These are phyloP conservation scores for Zophobas morio DNA, from an alignment of 1,140 invertebrate species.

Conservation along the genomic window DNA sequence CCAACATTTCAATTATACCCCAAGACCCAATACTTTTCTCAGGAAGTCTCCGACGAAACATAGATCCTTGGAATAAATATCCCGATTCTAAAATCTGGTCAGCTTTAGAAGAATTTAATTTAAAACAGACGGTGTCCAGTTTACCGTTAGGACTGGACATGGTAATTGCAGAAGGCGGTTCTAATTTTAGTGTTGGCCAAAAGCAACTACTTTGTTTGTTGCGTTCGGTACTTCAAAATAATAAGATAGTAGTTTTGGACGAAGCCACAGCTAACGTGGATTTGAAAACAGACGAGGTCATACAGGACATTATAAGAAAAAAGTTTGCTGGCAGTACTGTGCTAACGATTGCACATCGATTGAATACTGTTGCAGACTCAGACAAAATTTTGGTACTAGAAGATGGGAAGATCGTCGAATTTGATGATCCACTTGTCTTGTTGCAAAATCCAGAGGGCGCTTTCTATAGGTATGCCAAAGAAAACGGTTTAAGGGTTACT, in stretches of 20 bases:
- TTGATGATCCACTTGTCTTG: neutral
- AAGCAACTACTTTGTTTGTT: slow-evolving; percentile 74
- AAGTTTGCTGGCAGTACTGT: neutral
- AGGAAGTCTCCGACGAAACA: neutral
- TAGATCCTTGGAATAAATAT: neutral
- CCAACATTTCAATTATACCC: slow-evolving; percentile 85
- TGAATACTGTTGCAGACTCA: neutral
- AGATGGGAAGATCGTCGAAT: neutral
- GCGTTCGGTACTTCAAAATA: slow-evolving; percentile 78
- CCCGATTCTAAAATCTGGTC: neutral
- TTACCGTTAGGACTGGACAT: neutral
- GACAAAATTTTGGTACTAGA: neutral
- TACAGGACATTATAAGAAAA: neutral
- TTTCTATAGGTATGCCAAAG: neutral
- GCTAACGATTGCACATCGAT: neutral
- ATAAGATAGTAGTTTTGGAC: slow-evolving; percentile 71
- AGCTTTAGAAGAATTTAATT: neutral
- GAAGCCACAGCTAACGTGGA: slow-evolving; percentile 75
- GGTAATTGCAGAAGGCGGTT: neutral
- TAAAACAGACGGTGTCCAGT: neutral
- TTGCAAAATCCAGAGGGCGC: neutral
- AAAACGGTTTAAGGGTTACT: no score
- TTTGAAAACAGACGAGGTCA: neutral
- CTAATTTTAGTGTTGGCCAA: slow-evolving; percentile 50
- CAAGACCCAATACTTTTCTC: slow-evolving; percentile 85